These are phyloP conservation scores for Drosophila pachea DNA, from an alignment of 1,140 invertebrate genomes.

Conservation along the genomic window DNA sequence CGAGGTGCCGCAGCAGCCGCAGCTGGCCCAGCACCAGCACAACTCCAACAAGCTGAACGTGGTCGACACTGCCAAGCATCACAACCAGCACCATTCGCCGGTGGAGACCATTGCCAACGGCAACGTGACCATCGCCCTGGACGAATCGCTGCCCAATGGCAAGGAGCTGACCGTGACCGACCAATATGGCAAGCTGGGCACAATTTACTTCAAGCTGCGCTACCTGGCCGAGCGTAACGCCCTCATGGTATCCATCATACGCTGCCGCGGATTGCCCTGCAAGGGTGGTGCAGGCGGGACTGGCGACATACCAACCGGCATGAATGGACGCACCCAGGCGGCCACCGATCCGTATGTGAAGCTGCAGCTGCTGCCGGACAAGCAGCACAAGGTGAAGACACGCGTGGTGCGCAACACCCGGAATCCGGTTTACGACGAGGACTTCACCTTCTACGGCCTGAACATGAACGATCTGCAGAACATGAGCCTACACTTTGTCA, in stretches of 20 bases:
- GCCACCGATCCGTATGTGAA: conserved; percentile 96
- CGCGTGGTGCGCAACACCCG: conserved; percentile 94
- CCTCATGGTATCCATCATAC: conserved; percentile 93
- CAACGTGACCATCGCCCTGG: conserved; percentile 76
- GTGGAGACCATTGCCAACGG: conserved; percentile 67
- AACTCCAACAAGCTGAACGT: conserved; percentile 52
- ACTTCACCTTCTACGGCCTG: conserved; percentile 97
- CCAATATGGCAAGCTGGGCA: conserved; percentile 85
- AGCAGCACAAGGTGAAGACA: conserved; percentile 97
- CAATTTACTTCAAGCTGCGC: conserved; percentile 91
- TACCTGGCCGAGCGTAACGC: conserved; percentile 94
- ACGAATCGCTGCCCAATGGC: conserved; percentile 63
- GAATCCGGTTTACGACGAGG: conserved; percentile 96
- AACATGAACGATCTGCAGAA: conserved; percentile 89
- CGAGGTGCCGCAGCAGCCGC: conserved; percentile 45
- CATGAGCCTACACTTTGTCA: conserved; percentile 95
- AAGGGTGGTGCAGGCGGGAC: conserved; percentile 82
- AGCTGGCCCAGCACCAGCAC: conserved; percentile 32
- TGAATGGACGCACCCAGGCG: conserved; percentile 78
- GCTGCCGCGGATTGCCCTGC: conserved; percentile 89
- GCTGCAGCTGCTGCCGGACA: conserved; percentile 94
- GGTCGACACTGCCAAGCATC: conserved; percentile 40
- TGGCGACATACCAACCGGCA: conserved; percentile 70
- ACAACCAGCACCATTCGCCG: conserved; percentile 74
- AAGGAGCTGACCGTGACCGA: conserved; percentile 79